A percentile compares a stretch with the other conserved stretches of the same genome.
phyloP scores from a whole-genome alignment of 64 coral and sea anemone genomes.

The Trachythela sp. region DNA sequence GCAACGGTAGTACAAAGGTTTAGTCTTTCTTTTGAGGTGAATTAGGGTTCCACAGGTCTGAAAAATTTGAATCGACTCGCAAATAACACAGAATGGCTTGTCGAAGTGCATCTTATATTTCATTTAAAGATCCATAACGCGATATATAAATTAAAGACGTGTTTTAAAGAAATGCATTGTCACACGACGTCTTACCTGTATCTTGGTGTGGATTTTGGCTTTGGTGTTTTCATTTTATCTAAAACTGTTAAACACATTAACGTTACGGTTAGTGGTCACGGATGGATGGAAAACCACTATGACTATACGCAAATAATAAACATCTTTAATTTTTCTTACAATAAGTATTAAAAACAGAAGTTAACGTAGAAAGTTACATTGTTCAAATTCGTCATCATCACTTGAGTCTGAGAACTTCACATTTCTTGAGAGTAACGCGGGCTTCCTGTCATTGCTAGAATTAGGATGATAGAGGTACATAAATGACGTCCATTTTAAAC shows the following conservation, averaged over 20 bases:
- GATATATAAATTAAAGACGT: background rate
- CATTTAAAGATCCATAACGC: too few species aligned
- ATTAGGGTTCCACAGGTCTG: too few species aligned
- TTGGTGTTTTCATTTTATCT: background rate
- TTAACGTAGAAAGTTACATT: background rate
- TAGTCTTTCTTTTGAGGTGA: too few species aligned
- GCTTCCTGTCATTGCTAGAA: background rate
- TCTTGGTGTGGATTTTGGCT: background rate
- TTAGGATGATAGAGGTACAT: background rate
- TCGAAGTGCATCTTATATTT: too few species aligned
- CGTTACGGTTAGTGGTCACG: background rate
- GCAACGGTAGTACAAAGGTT: too few species aligned
- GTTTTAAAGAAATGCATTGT: background rate
- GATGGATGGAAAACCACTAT: background rate
- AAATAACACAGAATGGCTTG: too few species aligned
- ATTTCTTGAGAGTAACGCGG: background rate
- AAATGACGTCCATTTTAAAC: background rate
- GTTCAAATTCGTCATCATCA: background rate
- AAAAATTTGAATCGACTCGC: too few species aligned
- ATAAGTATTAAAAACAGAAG: background rate
- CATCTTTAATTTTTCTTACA: background rate
- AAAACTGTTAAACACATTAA: background rate
- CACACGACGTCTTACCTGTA: background rate
- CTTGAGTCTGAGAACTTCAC: background rate
- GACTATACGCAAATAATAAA: background rate